Evolutionary conservation across 2,888 invertebrate species (phyloP), one percentile per base, ranked within the genome.

Genomic region (Dryadula phaetusa): DNA sequence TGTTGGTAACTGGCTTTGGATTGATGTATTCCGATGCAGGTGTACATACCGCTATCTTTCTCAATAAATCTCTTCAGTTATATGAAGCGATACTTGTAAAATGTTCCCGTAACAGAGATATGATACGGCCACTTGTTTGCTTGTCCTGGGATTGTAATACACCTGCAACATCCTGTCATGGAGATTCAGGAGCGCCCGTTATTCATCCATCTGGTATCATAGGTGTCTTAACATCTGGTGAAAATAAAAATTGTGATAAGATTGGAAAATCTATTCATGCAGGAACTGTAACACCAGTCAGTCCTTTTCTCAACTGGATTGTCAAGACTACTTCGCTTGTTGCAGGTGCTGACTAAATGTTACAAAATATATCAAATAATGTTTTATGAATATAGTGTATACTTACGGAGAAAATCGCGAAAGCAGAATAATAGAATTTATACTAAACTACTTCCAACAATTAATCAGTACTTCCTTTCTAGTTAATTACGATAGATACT

Each of bases 181-280:
- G 66, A 18, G 66, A 66, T 32, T 66, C 66, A 5, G 66, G 66
- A 6, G 62, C 56, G 2, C 62, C 66, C 3, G 40, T 66, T 0
- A 28, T 66, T 5, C 66, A 66, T 47, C 7, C 22, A 14, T 40
- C 56, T 37, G 66, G 62, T 16, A 42, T 66, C 0, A 25, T 66
- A n/a, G 66, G 22, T 4, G 47, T 66, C 18, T 18, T 25, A 10
- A 28, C 62, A 18, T 18, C 37, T 5, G 37, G 37, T 37, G 20
- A 34, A 14, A 37, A 37, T 54, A 6, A 7, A 4, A 37, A 37
- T 6, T 54, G 54, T 20, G 14, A 54, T n/a, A 18, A 12, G 14
- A 14, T 20, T 6, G n/a, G 6, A 37, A 20, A 14, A 37, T 20
- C 12, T 8, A 1, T 10, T 16, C n/a, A 0, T 28, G 25, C n/a